phyloP scores from a whole-genome alignment of 2,797 vertebrate species.

The Betta splendens region DNA sequence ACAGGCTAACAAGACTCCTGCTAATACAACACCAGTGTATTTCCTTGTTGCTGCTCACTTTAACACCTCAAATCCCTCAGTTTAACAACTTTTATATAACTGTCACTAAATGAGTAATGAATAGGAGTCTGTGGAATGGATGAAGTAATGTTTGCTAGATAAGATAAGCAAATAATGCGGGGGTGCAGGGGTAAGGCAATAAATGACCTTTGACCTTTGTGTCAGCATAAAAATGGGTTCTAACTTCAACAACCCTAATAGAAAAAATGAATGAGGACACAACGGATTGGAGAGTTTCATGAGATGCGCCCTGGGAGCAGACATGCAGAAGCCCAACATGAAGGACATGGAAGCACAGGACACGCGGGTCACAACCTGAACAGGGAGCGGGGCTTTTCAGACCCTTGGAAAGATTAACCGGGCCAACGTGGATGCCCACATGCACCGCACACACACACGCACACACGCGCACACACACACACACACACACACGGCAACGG shows the following conservation, averaged over 20 bases:
- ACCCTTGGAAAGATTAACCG: conserved; percentile 66
- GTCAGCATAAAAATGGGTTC: too few relatives aligned
- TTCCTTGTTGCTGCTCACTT: conserved; percentile 16
- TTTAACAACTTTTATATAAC: conserved; percentile 60
- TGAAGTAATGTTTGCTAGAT: conserved; percentile 73
- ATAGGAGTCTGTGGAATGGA: conserved; percentile 50
- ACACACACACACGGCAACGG: conserved; percentile 22
- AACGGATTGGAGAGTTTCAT: conserved; percentile 38
- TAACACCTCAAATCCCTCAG: conserved; percentile 31
- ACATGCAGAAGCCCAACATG: conserved; percentile 45
- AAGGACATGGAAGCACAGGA: too few relatives aligned
- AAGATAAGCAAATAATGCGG: conserved; percentile 70
- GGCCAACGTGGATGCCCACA: conserved; percentile 42
- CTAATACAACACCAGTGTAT: conserved; percentile 21
- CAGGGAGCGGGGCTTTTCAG: conserved; percentile 44
- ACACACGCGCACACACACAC: background rate
- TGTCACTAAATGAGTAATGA: conserved; percentile 62
- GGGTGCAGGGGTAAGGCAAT: conserved; percentile 30
- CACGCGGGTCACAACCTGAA: conserved; percentile 45
- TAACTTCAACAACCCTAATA: conserved; percentile 7
- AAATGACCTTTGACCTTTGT: conserved; percentile 67
- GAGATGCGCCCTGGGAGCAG: conserved; percentile 38
- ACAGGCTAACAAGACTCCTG: conserved; percentile 25
- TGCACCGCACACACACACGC: conserved; percentile 8
- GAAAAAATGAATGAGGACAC: conserved; percentile 12